Conservation (phyloP, 2,888 invertebrate species). For the Nomada lathburiana region DNA sequence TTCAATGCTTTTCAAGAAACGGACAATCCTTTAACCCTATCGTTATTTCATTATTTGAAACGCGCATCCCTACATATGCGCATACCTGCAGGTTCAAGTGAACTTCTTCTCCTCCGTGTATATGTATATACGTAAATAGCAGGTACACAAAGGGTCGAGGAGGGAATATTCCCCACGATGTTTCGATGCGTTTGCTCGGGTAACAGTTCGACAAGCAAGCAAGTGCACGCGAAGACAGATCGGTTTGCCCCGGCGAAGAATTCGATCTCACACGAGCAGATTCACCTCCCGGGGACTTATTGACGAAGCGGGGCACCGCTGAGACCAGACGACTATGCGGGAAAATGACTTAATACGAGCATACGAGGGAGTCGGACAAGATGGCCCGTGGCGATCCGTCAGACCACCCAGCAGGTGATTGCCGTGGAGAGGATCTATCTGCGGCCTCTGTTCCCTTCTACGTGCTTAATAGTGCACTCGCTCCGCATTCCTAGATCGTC, state of each 20-base stretch:
- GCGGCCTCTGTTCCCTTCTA: constrained; percentile 52
- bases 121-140: too few relatives aligned
- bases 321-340: constrained; percentile 47
- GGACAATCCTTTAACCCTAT: too few relatives aligned
- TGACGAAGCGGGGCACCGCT: constrained; percentile 51
- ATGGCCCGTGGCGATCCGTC: constrained; percentile 75
- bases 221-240: constrained; percentile 47
- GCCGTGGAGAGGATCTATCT: constrained; percentile 77
- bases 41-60: too few relatives aligned
- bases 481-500: constrained; percentile 76
- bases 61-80: too few relatives aligned
- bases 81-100: too few relatives aligned
- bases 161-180: too few relatives aligned
- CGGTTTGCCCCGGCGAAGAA: constrained; percentile 14
- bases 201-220: neutral
- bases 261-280: constrained; percentile 18
- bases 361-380: constrained; percentile 58
- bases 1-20: too few relatives aligned
- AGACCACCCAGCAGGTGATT: constrained; percentile 82
- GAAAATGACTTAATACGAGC: constrained; percentile 73
- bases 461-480: constrained; percentile 61
- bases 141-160: too few relatives aligned
- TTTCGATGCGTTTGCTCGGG: neutral
- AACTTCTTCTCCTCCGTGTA: too few relatives aligned
- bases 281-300: constrained; percentile 60